Percentiles rank a stretch among this genome's conserved stretches.
Conservation (phyloP, 2,113 vertebrate genomes). For the Bothrops jararaca region DNA sequence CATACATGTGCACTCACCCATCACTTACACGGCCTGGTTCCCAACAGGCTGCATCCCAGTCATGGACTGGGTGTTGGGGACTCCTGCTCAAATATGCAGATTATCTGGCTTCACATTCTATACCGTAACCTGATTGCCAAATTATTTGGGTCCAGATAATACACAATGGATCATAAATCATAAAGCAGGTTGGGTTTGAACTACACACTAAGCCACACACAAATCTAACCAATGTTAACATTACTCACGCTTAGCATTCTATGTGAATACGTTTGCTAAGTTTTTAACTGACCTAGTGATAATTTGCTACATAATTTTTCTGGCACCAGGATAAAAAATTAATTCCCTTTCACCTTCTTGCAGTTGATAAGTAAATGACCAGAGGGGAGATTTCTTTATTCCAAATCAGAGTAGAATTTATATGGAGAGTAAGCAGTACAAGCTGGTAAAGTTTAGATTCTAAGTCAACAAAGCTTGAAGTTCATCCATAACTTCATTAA, state of each 20-base stretch:
- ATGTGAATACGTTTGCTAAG: not conserved
- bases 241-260: not conserved
- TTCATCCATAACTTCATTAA: not conserved
- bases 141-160: not conserved
- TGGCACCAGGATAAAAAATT: not conserved
- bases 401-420: not conserved
- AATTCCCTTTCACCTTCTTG: not conserved
- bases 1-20: not conserved
- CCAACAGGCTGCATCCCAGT: not conserved
- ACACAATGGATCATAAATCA: not conserved
- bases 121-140: not conserved
- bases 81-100: not conserved
- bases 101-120: not conserved
- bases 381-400: not conserved
- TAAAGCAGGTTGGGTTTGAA: not conserved
- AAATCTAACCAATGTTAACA: not conserved
- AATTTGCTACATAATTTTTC: not conserved
- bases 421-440: not conserved
- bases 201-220: not conserved
- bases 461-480: not conserved
- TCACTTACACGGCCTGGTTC: not conserved
- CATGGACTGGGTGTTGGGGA: rapidly evolving
- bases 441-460: not conserved
- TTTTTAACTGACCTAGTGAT: not conserved
- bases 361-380: not conserved